phyloP scores from a whole-genome alignment of 2,888 invertebrate genomes.

The Agapostemon virescens region DNA sequence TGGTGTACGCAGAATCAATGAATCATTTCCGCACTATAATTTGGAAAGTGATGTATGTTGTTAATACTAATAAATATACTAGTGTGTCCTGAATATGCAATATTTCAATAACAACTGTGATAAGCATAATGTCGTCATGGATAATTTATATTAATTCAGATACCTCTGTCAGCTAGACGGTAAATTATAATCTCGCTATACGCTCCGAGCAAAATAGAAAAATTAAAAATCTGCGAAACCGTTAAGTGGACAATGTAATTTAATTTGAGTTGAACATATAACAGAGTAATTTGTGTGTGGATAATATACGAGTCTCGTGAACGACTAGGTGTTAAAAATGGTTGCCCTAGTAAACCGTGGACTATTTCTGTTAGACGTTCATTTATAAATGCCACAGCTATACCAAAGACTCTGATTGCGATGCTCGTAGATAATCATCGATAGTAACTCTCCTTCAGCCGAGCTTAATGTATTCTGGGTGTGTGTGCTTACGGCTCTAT shows the following conservation, averaged over 20 bases:
- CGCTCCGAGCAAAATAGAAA: not conserved
- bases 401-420: slow-evolving; percentile 64
- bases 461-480: slow-evolving; percentile 40
- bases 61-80: not conserved
- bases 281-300: slow-evolving; percentile 39
- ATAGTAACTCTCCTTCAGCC: slow-evolving; percentile 57
- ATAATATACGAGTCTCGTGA: slow-evolving; percentile 57
- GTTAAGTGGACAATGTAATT: slow-evolving; percentile 24
- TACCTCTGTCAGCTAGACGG: not conserved
- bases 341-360: slow-evolving; percentile 58
- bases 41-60: not conserved
- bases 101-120: not conserved
- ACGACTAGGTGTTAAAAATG: slow-evolving; percentile 63
- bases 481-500: slow-evolving; percentile 44
- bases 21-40: not conserved
- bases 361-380: slow-evolving; percentile 55
- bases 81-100: not conserved
- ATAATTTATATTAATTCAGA: not conserved
- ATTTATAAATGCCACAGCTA: slow-evolving; percentile 65
- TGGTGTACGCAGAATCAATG: not conserved
- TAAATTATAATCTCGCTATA: not conserved
- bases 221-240: not conserved
- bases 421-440: slow-evolving; percentile 60
- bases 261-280: slow-evolving; percentile 44
- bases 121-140: not conserved